These are phyloP conservation scores for Amazona vittata DNA, from an alignment of 2,113 vertebrate genomes.

Conservation along the genomic window DNA sequence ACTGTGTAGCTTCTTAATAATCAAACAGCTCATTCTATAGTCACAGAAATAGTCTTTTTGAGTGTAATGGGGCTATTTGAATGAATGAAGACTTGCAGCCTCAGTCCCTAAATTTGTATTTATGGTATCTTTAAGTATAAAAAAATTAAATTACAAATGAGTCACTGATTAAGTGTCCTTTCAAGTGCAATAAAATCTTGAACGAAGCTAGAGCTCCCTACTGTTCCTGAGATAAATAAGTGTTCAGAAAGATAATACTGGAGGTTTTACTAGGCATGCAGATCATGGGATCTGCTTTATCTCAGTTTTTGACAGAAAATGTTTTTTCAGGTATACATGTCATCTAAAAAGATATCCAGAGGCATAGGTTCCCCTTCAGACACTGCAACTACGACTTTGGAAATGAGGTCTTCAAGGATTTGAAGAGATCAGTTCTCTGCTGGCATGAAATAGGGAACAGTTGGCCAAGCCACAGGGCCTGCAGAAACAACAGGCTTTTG, in stretches of 20 bases:
- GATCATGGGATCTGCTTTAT: neutral
- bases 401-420: neutral
- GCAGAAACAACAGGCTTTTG: neutral
- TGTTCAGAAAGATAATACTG: neutral
- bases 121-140: conserved; percentile 52
- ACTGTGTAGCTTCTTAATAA: conserved; percentile 43
- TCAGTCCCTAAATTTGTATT: conserved; percentile 59
- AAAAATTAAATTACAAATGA: conserved; percentile 66
- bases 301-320: neutral
- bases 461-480: neutral
- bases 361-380: neutral
- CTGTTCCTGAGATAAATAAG: conserved; percentile 24
- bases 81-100: conserved; percentile 50
- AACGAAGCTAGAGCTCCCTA: neutral
- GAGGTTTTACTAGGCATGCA: neutral
- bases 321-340: neutral
- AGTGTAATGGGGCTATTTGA: conserved; percentile 42
- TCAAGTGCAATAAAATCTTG: conserved; percentile 50
- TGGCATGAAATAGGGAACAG: neutral
- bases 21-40: conserved; percentile 39
- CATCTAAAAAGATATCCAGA: neutral
- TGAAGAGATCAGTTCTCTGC: neutral
- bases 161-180: conserved; percentile 58
- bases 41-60: conserved; percentile 41
- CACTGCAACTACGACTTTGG: neutral